Base-by-base conservation (phyloP, 2,888 invertebrate species). In the Schizotus pectinicornis region DNA sequence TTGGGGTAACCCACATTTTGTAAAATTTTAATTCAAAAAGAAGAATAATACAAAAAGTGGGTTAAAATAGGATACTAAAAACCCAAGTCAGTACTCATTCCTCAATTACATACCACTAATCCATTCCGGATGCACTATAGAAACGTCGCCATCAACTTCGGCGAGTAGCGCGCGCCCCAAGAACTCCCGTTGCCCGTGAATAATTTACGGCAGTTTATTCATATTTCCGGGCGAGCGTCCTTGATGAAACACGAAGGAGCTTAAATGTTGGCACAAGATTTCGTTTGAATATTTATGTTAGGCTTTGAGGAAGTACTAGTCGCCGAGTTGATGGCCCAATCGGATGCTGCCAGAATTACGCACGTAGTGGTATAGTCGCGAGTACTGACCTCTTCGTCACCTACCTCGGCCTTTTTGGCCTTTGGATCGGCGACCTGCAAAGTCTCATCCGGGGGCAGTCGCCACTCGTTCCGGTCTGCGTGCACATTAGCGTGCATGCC, bases 401-500 rank as follows among this genome's bases (percentile, higher is more conserved):
- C 80, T 82, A 86, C 86, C 85, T 86, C 85, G 73, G 83, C 83
- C 79, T 85, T 84, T 82, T 93, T 93, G 81, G 88, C 86, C 82
- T 92, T 90, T 78, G 91, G 89, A 85, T 92, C 92, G 83, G 89
- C 91, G 80, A 94, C 93, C 83, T 93, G 93, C 72, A 94, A 87
- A 72, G 93, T 93, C 85, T 94, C 93, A 85, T 94, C 94, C 78
- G 92, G 92, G 82, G 92, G 92, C 81, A 93, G 86, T 82, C 92
- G 90, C 94, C 94, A 94, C 81, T 92, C 91, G 84, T 90, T 91
- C 83, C 91, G 89, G 85, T 92, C 92, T 81, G 91, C 85, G 84
- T 88, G 88, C 82, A 90, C 90, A 87, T 90, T 92, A 84, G 91
- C 90, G 88, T 93, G 93, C 93, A 93, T 94, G 85, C 86, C 87